Percentiles rank a stretch among this genome's conserved stretches.
Conservation (phyloP, 2,797 vertebrate genomes). For the Sphenopsis melanotis region DNA sequence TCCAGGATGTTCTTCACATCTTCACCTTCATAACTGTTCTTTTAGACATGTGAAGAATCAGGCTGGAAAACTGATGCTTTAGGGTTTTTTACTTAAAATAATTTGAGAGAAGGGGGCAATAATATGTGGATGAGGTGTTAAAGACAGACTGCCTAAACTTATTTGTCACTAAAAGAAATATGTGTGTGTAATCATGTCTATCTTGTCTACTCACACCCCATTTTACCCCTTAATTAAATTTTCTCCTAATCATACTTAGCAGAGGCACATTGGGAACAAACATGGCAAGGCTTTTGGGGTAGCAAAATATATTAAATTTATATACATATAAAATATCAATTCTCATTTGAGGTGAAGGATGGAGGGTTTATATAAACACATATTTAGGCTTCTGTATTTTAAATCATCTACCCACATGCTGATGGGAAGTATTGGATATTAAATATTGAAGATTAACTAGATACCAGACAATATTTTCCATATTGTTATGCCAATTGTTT, state of each 20-base stretch:
- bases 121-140: too few relatives aligned
- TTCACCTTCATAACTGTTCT: neutral
- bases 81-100: neutral
- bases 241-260: neutral
- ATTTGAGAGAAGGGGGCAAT: neutral
- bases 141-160: neutral
- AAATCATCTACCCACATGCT: neutral
- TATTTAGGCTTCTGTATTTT: neutral
- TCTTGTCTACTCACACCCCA: neutral
- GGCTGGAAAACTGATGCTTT: neutral
- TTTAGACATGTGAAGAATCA: neutral
- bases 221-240: neutral
- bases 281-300: neutral
- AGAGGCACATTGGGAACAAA: neutral
- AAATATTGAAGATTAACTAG: neutral
- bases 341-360: neutral
- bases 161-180: neutral
- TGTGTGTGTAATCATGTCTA: fast-evolving
- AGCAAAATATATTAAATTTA: neutral
- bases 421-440: neutral
- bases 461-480: neutral
- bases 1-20: neutral
- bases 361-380: too few relatives aligned
- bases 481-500: neutral
- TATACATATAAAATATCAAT: neutral